These are phyloP conservation scores for Drosophila watanabei DNA, from an alignment of 1,140 invertebrate species.

Conservation along the genomic window DNA sequence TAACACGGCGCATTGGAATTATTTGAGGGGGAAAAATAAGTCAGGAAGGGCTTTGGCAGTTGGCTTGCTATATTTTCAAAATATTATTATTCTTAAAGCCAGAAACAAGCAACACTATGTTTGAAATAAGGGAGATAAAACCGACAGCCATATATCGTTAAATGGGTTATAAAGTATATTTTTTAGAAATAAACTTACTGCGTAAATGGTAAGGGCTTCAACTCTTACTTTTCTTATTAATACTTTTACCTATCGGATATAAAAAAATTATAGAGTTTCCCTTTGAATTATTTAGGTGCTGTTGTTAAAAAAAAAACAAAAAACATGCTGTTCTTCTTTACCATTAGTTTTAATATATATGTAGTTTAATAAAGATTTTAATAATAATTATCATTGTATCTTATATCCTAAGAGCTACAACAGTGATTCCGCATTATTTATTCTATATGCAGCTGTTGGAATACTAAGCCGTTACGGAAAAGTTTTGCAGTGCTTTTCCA, in stretches of 20 bases:
- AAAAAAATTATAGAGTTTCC: no score
- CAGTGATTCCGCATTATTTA: not conserved
- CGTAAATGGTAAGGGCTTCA: not conserved
- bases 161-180: not conserved
- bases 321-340: not conserved
- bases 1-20: constrained; percentile 52
- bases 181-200: not conserved
- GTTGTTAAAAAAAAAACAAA: no score
- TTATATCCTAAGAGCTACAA: not conserved
- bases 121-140: constrained; percentile 5
- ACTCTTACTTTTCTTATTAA: not conserved
- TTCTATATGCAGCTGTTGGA: not conserved
- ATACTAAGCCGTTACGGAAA: constrained; percentile 27
- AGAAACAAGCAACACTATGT: not conserved
- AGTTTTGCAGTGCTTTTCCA: constrained; percentile 28
- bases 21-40: constrained; percentile 13
- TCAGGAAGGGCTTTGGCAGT: constrained; percentile 2
- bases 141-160: not conserved
- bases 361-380: not conserved
- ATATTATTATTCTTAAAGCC: constrained; percentile 4
- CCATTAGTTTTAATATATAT: not conserved
- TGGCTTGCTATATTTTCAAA: constrained; percentile 20
- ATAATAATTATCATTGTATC: not conserved
- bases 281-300: no score
- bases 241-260: no score